phyloP scores from a whole-genome alignment of 2,888 invertebrate species.

The Mesorhabditis spiculigera region DNA sequence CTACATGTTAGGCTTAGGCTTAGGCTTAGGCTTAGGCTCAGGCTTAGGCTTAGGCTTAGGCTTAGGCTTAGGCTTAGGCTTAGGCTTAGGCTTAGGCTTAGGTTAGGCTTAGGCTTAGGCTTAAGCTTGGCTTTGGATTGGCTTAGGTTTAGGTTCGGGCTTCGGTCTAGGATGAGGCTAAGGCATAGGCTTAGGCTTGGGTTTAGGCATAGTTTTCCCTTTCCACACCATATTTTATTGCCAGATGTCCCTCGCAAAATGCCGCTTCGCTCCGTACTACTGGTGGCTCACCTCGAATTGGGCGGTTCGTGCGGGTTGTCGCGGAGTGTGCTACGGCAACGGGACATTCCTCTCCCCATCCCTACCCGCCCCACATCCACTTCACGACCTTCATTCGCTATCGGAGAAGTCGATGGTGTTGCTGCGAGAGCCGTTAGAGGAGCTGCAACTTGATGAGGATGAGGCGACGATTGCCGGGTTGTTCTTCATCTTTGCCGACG shows the following conservation, averaged over 20 bases:
- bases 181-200: no score
- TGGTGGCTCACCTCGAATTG: conserved; percentile 47
- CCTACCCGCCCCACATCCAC: background rate
- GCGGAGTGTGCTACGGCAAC: no score
- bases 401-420: background rate
- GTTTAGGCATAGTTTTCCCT: no score
- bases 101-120: background rate
- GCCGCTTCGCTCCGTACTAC: conserved; percentile 46
- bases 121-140: background rate
- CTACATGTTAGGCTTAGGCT: no score
- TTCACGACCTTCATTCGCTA: background rate
- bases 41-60: background rate
- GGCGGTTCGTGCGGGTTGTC: conserved; percentile 23
- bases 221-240: no score
- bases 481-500: background rate
- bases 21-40: background rate
- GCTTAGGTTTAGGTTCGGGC: no score
- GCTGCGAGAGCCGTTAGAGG: background rate
- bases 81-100: background rate
- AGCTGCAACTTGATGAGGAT: background rate
- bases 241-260: conserved; percentile 39
- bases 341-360: no score
- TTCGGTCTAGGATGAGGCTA: no score
- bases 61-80: background rate
- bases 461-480: background rate